Evolutionary conservation across 2,113 vertebrate genomes (phyloP).

Genomic region (Saguinus imperator): DNA sequence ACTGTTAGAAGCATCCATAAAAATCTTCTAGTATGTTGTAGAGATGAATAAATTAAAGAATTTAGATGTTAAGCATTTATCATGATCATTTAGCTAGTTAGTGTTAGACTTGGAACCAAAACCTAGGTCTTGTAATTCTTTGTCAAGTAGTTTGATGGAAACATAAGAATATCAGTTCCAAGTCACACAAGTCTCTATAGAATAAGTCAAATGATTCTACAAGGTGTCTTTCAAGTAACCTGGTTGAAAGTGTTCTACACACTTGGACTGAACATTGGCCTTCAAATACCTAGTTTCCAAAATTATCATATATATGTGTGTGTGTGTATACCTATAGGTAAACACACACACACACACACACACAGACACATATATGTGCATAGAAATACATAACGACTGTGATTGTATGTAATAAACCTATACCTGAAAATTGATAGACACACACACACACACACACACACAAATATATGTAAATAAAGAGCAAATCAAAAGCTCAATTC

Average conservation of each 20-base stretch:
- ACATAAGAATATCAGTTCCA: not conserved
- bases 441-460: not conserved
- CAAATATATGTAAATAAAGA: not conserved
- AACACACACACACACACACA: fast-evolving
- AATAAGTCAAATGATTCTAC: not conserved
- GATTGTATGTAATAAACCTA: not conserved
- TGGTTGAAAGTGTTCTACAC: not conserved
- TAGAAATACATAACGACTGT: not conserved
- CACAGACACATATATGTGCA: fast-evolving
- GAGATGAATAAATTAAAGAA: not conserved
- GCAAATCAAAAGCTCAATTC: not conserved
- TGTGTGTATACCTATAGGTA: fast-evolving
- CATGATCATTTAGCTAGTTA: not conserved
- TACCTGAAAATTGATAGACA: not conserved
- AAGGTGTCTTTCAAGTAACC: not conserved
- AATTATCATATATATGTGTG: not conserved
- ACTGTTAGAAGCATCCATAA: not conserved
- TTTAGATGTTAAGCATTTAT: not conserved
- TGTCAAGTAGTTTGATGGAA: not conserved
- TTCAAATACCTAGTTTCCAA: not conserved
- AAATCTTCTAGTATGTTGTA: not conserved
- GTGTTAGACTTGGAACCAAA: not conserved
- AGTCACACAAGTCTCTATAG: not conserved
- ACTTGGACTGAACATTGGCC: not conserved
- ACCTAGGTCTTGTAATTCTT: not conserved